A percentile compares a stretch with the other conserved stretches of the same genome.
These are phyloP conservation scores for Chaetorhynchus papuensis DNA, from an alignment of 2,113 vertebrate genomes.

Conservation along the genomic window DNA sequence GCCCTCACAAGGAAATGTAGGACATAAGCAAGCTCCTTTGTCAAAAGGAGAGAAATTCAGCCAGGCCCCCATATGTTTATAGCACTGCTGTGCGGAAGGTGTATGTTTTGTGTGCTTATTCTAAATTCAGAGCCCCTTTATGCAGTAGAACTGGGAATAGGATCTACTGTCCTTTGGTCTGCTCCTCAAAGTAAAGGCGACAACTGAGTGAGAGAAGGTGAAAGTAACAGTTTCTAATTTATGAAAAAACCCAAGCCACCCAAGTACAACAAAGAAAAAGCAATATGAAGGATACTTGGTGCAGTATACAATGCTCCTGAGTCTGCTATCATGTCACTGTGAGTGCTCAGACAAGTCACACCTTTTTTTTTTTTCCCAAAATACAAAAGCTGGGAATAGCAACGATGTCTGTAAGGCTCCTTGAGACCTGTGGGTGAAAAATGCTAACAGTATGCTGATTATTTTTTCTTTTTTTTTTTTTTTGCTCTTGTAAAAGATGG, in stretches of 20 bases:
- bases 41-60: not conserved
- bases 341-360: not conserved
- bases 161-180: not conserved
- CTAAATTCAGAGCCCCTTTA: not conserved
- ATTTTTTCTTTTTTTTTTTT: not conserved
- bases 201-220: not conserved
- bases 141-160: not conserved
- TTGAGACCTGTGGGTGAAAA: not conserved
- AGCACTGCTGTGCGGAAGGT: not conserved
- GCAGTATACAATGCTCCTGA: not conserved
- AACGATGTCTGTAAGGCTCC: not conserved
- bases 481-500: not conserved
- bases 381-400: not conserved
- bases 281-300: not conserved
- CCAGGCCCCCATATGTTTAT: fast-evolving
- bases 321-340: not conserved
- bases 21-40: not conserved
- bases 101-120: not conserved
- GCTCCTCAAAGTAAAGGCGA: not conserved
- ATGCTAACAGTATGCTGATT: not conserved
- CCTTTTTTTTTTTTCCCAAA: not conserved
- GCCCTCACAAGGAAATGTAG: not conserved
- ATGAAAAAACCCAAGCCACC: not conserved
- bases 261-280: not conserved
- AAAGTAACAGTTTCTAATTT: not conserved